phyloP scores from a whole-genome alignment of 2,113 vertebrate genomes.

The Phalacrocorax carbo region DNA sequence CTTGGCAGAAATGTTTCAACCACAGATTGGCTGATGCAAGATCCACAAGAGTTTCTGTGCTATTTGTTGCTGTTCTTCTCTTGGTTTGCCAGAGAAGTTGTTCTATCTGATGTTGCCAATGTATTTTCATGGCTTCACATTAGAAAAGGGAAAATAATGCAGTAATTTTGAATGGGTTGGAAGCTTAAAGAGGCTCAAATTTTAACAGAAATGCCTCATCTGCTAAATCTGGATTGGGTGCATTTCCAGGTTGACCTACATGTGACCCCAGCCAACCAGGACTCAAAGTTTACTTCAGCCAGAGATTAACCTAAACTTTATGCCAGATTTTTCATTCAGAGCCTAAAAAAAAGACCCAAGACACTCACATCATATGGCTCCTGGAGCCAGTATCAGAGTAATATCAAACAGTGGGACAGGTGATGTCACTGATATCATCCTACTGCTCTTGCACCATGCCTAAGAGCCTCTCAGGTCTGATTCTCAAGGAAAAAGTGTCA shows the following conservation, averaged over 20 bases:
- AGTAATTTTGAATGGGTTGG: background rate
- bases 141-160: background rate
- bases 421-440: background rate
- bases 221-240: rapidly evolving
- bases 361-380: background rate
- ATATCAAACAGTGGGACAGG: rapidly evolving
- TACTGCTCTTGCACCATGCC: background rate
- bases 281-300: background rate
- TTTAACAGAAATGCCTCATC: background rate
- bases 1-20: background rate
- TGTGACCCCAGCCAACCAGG: background rate
- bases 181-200: background rate
- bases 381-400: background rate
- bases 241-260: background rate
- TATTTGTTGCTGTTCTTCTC: background rate
- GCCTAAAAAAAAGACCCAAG: background rate
- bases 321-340: background rate
- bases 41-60: background rate
- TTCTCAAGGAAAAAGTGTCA: background rate
- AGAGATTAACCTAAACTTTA: background rate
- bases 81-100: background rate
- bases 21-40: background rate
- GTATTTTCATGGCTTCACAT: background rate
- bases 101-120: background rate
- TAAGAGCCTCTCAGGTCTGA: background rate